Evolutionary conservation across 35 echinoderm and acorn worm species (phyloP).

Genomic region (Ophiothrix spiculata): DNA sequence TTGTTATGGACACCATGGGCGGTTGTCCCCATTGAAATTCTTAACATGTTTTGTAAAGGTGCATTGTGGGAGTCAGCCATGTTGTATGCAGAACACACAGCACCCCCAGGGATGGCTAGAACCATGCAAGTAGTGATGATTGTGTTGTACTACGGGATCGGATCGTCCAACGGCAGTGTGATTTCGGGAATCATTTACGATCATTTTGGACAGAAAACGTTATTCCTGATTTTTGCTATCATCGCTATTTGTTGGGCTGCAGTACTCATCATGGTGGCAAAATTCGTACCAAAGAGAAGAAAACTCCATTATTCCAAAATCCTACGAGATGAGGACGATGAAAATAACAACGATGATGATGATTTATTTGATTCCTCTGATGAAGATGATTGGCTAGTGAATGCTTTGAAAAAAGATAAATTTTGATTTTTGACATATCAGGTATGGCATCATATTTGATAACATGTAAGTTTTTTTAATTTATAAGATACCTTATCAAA

Average conservation of each 20-base stretch:
- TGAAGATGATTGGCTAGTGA: slow-evolving; percentile 58
- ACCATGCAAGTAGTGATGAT: slow-evolving; percentile 31
- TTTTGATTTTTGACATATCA: background rate
- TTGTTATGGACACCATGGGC: slow-evolving; percentile 72
- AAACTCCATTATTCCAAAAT: slow-evolving; percentile 69
- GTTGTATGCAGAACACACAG: slow-evolving; percentile 45
- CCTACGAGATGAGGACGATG: slow-evolving; percentile 31
- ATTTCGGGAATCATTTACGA: slow-evolving; percentile 54
- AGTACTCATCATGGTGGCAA: slow-evolving; percentile 41
- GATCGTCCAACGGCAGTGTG: slow-evolving; percentile 33
- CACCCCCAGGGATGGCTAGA: slow-evolving; percentile 63
- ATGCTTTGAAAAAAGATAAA: slow-evolving; percentile 48
- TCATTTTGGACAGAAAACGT: slow-evolving; percentile 10
- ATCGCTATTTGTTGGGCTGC: slow-evolving; percentile 55
- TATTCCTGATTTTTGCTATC: slow-evolving; percentile 28
- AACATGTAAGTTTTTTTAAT: too few relatives aligned
- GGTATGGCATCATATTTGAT: too few relatives aligned
- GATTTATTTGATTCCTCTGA: slow-evolving; percentile 5
- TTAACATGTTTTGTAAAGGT: slow-evolving; percentile 39
- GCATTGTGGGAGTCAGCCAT: slow-evolving; percentile 38
- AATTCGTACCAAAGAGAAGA: slow-evolving; percentile 46
- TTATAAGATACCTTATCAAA: too few relatives aligned
- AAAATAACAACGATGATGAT: slow-evolving; percentile 12
- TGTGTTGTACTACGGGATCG: slow-evolving; percentile 54
- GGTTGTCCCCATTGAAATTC: slow-evolving; percentile 62